Base-by-base conservation (phyloP, 2,888 invertebrate species). In the Eupsilia transversa region DNA sequence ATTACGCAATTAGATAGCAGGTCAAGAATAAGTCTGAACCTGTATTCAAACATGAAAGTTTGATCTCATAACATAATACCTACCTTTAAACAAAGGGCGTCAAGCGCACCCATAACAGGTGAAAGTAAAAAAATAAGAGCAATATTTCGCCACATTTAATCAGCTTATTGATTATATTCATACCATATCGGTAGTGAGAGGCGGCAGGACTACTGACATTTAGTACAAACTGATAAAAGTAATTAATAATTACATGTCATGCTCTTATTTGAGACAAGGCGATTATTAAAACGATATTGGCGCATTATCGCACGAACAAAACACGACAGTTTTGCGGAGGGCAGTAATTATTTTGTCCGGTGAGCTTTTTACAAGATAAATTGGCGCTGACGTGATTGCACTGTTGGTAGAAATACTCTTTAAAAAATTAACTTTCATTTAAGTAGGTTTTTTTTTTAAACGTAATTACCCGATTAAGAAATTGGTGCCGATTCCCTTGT, bases 41-140 rank as follows among this genome's bases (percentile, higher is more conserved):
- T 12, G 1, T 3, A 17, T 30, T 27, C 7, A 41, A 30, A 30
- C 3, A 43, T 4, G 54, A 73, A 80, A 73, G 38, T 49, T 64
- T 46, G 14, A 27, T 64, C 35, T 52, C 52, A 7, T 54, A 43
- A 63, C 30, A 43, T 38, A 81, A 56, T 27, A 2, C 12, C 17
- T 27, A 30, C 23, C 3, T n/a, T 65, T 41, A n/a, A 27, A 77
- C 83, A 79, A 74, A 79, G 64, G 56, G 38, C 74, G 54, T n/a
- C 17, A 30, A 23, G 23, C 68, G 54, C 30, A 41, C 30, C 27
- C 72, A 38, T 46, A 46, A 60, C 33, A 74, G 63, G 90, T 87
- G 90, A 91, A 89, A 91, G 91, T 89, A 49, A 83, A 86, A 85
- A 72, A 72, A 71, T 57, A 86, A 88, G 90, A 90, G 83, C 91